phyloP scores from a whole-genome alignment of 2,888 invertebrate species.

The Drosophila greeni region DNA sequence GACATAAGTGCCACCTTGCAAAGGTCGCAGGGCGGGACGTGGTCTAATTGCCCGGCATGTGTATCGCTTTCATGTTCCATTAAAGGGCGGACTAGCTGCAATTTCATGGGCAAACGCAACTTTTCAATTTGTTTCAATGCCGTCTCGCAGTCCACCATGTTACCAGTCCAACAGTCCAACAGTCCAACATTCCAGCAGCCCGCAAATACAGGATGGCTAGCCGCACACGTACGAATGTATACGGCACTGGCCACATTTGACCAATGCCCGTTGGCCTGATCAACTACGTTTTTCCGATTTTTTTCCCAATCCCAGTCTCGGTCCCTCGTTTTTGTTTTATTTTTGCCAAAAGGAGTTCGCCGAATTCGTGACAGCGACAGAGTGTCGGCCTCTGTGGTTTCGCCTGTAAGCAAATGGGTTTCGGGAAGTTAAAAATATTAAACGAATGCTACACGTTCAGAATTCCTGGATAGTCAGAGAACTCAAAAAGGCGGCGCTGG shows the following conservation, averaged over 20 bases:
- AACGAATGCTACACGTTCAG: neutral
- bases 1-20: conserved; percentile 48
- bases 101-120: conserved; percentile 39
- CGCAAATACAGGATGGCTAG: conserved; percentile 22
- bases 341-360: conserved; percentile 10
- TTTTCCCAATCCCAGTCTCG: neutral
- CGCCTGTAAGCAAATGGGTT: conserved; percentile 6
- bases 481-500: neutral
- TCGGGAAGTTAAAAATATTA: neutral
- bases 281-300: conserved; percentile 7
- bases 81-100: conserved; percentile 4
- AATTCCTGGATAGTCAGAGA: neutral
- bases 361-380: conserved; percentile 11
- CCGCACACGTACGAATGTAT: conserved; percentile 30
- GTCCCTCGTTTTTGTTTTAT: neutral
- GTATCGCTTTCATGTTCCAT: conserved; percentile 34
- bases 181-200: conserved; percentile 5
- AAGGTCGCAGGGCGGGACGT: conserved; percentile 41
- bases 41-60: conserved; percentile 57
- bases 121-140: conserved; percentile 49
- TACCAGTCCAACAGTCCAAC: conserved; percentile 9
- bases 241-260: conserved; percentile 18
- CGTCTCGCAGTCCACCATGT: conserved; percentile 3
- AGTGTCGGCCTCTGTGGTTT: neutral
- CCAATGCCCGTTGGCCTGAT: conserved; percentile 19